These are phyloP conservation scores for Endotricha flammealis DNA, from an alignment of 2,888 invertebrate species.

Conservation along the genomic window DNA sequence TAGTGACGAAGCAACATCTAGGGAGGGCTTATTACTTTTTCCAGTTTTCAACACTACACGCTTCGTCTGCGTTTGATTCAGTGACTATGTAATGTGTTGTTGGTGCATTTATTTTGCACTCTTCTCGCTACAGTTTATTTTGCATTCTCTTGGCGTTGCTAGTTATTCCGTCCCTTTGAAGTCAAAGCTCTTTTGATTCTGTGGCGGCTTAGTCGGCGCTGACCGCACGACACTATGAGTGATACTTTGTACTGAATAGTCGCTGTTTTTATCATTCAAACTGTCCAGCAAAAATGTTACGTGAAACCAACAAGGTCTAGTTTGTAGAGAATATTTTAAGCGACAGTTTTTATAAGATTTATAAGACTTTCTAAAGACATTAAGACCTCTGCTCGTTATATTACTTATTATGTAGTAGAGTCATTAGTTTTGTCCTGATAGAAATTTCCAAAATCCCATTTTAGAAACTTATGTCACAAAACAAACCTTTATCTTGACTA, in stretches of 20 bases:
- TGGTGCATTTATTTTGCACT: slow-evolving; percentile 75
- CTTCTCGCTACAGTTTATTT: slow-evolving; percentile 39
- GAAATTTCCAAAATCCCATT: too few species aligned
- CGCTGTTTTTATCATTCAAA: slow-evolving; percentile 7
- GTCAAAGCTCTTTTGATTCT: slow-evolving; percentile 72
- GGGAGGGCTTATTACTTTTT: slow-evolving; percentile 64
- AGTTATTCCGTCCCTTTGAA: slow-evolving; percentile 71
- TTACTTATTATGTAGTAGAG: too few species aligned
- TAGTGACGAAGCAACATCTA: slow-evolving; percentile 46
- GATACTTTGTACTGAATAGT: slow-evolving; percentile 60
- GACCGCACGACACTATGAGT: slow-evolving; percentile 61
- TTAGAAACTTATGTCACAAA: too few species aligned
- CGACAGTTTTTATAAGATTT: too few species aligned
- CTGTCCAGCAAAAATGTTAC: slow-evolving; percentile 4
- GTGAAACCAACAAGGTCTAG: not conserved
- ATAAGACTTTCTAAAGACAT: too few species aligned
- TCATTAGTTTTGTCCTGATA: too few species aligned
- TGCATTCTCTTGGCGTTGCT: slow-evolving; percentile 50
- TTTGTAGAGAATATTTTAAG: too few species aligned
- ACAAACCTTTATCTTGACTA: too few species aligned
- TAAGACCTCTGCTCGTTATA: too few species aligned
- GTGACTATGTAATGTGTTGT: slow-evolving; percentile 73
- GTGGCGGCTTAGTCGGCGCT: slow-evolving; percentile 50
- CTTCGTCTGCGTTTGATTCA: slow-evolving; percentile 73
- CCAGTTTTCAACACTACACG: slow-evolving; percentile 75